Evolutionary conservation across 2,888 invertebrate genomes (phyloP).

Genomic region (Ephialtes manifestator): DNA sequence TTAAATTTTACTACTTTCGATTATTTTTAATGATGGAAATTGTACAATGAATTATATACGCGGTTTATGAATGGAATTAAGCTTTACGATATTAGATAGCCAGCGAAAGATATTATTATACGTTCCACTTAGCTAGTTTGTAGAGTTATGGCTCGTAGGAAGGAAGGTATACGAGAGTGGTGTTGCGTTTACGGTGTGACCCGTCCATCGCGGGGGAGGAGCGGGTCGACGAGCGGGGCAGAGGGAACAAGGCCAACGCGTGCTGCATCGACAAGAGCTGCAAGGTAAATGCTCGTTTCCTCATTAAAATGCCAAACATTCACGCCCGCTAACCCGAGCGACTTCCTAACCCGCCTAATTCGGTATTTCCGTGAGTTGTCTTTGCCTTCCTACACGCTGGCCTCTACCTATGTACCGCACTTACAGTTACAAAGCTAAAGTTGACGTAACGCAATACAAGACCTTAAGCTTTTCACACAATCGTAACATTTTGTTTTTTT

Average conservation of each 20-base stretch:
- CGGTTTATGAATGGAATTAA: not conserved
- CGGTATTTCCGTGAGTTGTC: conserved; percentile 78
- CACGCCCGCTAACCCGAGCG: conserved; percentile 75
- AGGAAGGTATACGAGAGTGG: conserved; percentile 35
- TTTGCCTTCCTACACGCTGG: conserved; percentile 66
- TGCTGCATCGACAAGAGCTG: conserved; percentile 71
- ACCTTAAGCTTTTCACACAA: not conserved
- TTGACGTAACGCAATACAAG: not conserved
- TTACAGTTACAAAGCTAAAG: not conserved
- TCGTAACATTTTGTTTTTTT: too few species aligned
- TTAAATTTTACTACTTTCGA: not conserved
- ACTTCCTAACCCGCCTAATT: conserved; percentile 82
- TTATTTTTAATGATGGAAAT: not conserved
- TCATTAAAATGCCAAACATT: conserved; percentile 85
- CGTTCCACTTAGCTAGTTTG: conserved; percentile 5
- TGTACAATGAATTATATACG: not conserved
- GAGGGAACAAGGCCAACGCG: conserved; percentile 72
- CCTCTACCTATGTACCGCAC: not conserved
- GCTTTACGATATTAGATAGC: conserved; percentile 9
- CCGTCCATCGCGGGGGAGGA: conserved; percentile 62
- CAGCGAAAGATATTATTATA: not conserved
- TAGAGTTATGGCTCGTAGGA: not conserved
- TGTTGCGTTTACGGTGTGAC: conserved; percentile 49
- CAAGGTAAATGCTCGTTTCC: conserved; percentile 83
- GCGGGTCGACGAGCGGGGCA: conserved; percentile 60